Conservation (phyloP, 2,113 vertebrate genomes). For the Fregetta grallaria region DNA sequence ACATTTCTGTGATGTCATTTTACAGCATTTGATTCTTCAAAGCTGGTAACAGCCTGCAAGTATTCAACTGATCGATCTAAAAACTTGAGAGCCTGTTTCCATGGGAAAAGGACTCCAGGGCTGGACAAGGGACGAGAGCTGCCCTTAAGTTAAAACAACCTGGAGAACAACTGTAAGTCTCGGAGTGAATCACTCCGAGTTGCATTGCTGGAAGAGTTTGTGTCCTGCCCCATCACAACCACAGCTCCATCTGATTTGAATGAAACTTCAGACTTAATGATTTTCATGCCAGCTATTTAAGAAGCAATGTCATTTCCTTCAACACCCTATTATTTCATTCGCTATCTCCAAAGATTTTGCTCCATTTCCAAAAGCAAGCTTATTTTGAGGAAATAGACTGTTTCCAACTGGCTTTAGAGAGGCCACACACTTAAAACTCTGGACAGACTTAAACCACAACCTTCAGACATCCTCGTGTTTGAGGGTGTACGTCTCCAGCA, state of each 20-base stretch:
- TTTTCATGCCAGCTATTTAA: slow-evolving; percentile 73
- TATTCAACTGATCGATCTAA: not conserved
- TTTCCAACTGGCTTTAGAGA: slow-evolving; percentile 74
- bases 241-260: slow-evolving; percentile 75
- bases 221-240: slow-evolving; percentile 7
- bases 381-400: slow-evolving; percentile 75
- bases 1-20: not conserved
- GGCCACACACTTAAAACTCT: slow-evolving; percentile 32
- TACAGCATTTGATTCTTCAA: not conserved
- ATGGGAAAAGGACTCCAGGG: not conserved
- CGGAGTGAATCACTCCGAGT: not conserved
- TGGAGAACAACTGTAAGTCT: not conserved
- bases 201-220: not conserved
- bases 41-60: not conserved
- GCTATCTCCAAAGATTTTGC: slow-evolving; percentile 73
- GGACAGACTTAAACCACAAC: not conserved
- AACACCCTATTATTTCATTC: slow-evolving; percentile 73
- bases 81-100: not conserved
- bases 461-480: not conserved
- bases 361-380: slow-evolving; percentile 70
- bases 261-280: slow-evolving; percentile 71
- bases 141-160: not conserved
- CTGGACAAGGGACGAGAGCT: not conserved
- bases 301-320: slow-evolving; percentile 72
- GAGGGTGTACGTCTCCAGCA: not conserved